These are phyloP conservation scores for Tetranychus piercei DNA, from an alignment of 2,888 invertebrate species.

Conservation along the genomic window DNA sequence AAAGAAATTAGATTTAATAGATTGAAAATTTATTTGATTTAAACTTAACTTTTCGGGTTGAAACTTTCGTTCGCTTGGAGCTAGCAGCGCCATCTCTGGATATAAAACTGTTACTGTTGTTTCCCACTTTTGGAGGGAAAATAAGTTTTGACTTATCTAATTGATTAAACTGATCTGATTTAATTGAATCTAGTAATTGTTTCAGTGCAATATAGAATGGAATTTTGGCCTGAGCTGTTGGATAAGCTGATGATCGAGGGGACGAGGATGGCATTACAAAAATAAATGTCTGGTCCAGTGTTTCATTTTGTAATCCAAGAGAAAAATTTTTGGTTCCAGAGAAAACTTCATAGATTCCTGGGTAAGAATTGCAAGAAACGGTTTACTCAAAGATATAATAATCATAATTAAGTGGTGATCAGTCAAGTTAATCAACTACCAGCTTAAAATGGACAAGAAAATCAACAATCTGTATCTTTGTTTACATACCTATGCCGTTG, in stretches of 20 bases:
- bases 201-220: constrained; percentile 89
- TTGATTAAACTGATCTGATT: not conserved
- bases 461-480: not conserved
- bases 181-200: constrained; percentile 57
- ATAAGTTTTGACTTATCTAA: not conserved
- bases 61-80: not conserved
- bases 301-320: constrained; percentile 84
- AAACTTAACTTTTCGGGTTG: not conserved
- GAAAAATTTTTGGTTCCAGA: constrained; percentile 91
- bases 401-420: too few relatives aligned
- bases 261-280: constrained; percentile 99
- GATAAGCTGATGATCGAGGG: constrained; percentile 85
- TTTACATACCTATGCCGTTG: constrained; percentile 64
- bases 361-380: not conserved
- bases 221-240: constrained; percentile 92
- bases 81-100: not conserved
- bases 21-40: not conserved
- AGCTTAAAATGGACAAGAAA: not conserved
- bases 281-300: constrained; percentile 80
- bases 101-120: not conserved
- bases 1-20: not conserved
- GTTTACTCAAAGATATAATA: not conserved
- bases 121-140: not conserved
- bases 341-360: constrained; percentile 78
- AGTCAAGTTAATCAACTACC: too few relatives aligned